Evolutionary conservation across 2,113 vertebrate genomes (phyloP).

Genomic region (Takifugu bimaculatus): DNA sequence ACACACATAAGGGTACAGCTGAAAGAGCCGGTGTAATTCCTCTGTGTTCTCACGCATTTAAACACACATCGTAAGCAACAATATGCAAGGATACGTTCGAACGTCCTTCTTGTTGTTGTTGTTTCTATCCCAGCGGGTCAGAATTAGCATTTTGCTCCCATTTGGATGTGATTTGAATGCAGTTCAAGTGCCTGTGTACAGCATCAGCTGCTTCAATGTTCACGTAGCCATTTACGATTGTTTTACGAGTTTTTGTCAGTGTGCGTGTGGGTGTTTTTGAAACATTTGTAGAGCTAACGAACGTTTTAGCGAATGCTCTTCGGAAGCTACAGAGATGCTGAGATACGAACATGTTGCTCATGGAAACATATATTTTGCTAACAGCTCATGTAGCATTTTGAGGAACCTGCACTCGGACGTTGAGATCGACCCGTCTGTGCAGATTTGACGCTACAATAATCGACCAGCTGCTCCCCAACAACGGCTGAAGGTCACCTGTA

Average conservation of each 20-base stretch:
- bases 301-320: slow-evolving; percentile 54
- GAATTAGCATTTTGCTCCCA: slow-evolving; percentile 70
- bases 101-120: slow-evolving; percentile 24
- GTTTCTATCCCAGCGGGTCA: slow-evolving; percentile 42
- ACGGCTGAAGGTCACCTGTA: slow-evolving; percentile 71
- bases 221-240: not conserved
- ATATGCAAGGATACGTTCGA: slow-evolving; percentile 50
- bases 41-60: not conserved
- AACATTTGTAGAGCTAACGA: slow-evolving; percentile 39
- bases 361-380: slow-evolving; percentile 37
- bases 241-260: slow-evolving; percentile 6
- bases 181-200: slow-evolving; percentile 79
- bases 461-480: slow-evolving; percentile 16
- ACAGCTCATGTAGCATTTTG: slow-evolving; percentile 48
- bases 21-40: slow-evolving; percentile 9
- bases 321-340: not conserved
- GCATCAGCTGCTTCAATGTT: slow-evolving; percentile 62
- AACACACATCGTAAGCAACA: slow-evolving; percentile 26
- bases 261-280: slow-evolving; percentile 21
- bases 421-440: slow-evolving; percentile 29
- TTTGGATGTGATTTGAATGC: slow-evolving; percentile 69
- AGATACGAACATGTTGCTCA: slow-evolving; percentile 25
- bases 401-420: not conserved
- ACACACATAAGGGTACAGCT: no score
- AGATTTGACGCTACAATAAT: not conserved